Evolutionary conservation across 2,797 vertebrate genomes (phyloP).

Genomic region (Streptopelia turtur): DNA sequence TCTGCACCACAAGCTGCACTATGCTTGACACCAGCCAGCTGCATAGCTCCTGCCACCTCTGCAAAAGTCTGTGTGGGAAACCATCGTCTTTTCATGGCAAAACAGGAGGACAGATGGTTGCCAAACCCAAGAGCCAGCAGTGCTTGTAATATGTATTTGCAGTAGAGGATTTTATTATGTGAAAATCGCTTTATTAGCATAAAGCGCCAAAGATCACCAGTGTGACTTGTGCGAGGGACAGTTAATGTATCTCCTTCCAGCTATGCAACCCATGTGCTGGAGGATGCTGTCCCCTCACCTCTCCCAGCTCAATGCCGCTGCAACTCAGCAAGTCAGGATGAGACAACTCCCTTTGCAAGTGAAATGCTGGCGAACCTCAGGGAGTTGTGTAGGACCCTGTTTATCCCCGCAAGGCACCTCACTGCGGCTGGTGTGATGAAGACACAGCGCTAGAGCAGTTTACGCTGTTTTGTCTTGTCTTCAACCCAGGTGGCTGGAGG

Average conservation of each 20-base stretch:
- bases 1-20: not conserved
- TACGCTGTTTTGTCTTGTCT: not conserved
- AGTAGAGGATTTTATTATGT: not conserved
- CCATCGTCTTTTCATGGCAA: not conserved
- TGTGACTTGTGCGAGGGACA: fast-evolving
- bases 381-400: fast-evolving
- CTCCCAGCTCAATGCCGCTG: not conserved
- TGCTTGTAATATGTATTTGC: not conserved
- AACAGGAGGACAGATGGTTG: not conserved
- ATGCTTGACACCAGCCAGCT: not conserved
- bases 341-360: not conserved
- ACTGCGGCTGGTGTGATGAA: not conserved
- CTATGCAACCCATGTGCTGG: fast-evolving
- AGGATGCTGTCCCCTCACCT: not conserved
- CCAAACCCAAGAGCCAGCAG: not conserved
- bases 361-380: not conserved
- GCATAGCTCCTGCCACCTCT: not conserved
- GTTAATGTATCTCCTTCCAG: not conserved
- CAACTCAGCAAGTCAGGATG: not conserved
- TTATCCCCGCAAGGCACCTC: not conserved
- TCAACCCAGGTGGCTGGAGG: not conserved
- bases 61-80: not conserved
- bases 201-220: not conserved
- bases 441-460: not conserved
- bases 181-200: not conserved